phyloP scores from a whole-genome alignment of 2,113 vertebrate genomes.

The Centropus unirufus region DNA sequence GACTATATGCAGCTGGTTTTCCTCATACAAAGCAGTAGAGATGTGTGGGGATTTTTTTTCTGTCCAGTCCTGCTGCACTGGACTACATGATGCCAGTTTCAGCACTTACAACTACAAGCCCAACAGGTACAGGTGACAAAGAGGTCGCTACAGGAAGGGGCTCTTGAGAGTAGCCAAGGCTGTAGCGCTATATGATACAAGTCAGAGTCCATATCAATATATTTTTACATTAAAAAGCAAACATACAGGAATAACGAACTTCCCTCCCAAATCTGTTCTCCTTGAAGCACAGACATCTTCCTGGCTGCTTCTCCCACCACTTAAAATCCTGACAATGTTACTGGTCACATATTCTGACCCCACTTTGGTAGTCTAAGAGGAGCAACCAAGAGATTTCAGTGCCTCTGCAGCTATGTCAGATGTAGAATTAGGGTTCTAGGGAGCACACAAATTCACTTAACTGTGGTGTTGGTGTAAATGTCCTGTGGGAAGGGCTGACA shows the following conservation, averaged over 20 bases:
- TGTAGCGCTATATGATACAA: background rate
- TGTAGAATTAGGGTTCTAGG: background rate
- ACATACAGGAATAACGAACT: background rate
- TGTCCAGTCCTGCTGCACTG: accelerated
- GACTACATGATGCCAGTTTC: accelerated
- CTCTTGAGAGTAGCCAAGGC: background rate
- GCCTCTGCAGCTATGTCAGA: background rate
- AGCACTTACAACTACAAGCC: no score
- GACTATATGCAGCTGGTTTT: background rate
- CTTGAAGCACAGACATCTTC: accelerated
- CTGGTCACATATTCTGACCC: accelerated
- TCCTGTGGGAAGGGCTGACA: background rate
- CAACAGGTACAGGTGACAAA: background rate
- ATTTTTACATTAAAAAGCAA: background rate
- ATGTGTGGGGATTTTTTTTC: background rate
- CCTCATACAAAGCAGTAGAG: background rate
- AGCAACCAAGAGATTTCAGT: background rate
- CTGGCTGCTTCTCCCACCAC: background rate
- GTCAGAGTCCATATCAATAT: background rate
- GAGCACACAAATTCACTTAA: background rate
- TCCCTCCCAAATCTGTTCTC: background rate
- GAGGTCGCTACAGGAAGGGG: background rate
- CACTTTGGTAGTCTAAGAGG: background rate
- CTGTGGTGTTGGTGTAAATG: accelerated
- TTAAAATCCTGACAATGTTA: background rate